phyloP scores from a whole-genome alignment of 2,113 vertebrate species.

The Hirundichthys speculiger region DNA sequence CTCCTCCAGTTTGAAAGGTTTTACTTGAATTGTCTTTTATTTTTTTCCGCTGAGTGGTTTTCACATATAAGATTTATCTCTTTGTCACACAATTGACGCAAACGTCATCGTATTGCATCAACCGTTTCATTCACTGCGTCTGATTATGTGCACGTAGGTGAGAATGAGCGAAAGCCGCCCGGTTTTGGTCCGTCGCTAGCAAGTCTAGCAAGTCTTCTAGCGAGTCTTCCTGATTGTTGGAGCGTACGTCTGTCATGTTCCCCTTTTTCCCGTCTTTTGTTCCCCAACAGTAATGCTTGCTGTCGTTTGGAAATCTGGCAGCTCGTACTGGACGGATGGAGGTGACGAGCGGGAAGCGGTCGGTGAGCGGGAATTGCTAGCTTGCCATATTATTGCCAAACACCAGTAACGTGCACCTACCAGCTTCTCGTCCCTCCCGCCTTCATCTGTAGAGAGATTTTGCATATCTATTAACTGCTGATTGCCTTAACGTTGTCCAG shows the following conservation, averaged over 20 bases:
- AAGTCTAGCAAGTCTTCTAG: too few species aligned
- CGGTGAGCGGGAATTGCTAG: too few species aligned
- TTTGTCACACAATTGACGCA: conserved; percentile 22
- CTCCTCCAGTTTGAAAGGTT: conserved; percentile 42
- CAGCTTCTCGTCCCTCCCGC: conserved; percentile 1
- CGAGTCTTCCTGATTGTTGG: conserved; percentile 60
- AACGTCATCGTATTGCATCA: conserved; percentile 22
- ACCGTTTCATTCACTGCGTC: conserved; percentile 24
- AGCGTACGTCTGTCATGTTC: conserved; percentile 23
- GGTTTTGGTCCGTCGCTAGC: background rate
- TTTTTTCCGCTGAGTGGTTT: conserved; percentile 28
- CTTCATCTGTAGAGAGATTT: background rate
- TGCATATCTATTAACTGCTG: conserved; percentile 36
- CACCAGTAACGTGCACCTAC: background rate
- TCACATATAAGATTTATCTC: conserved; percentile 12
- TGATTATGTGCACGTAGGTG: conserved; percentile 2
- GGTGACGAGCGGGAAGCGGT: background rate
- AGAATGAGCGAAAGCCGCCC: conserved; percentile 11
- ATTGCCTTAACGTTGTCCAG: conserved; percentile 62
- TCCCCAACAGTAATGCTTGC: background rate
- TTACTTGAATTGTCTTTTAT: conserved; percentile 66
- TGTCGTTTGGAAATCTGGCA: conserved; percentile 26
- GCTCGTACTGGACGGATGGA: conserved; percentile 18
- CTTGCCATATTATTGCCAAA: conserved; percentile 29
- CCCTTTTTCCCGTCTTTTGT: background rate